These are phyloP conservation scores for Erethizon dorsatum DNA, from an alignment of 2,797 vertebrate genomes.

Conservation along the genomic window DNA sequence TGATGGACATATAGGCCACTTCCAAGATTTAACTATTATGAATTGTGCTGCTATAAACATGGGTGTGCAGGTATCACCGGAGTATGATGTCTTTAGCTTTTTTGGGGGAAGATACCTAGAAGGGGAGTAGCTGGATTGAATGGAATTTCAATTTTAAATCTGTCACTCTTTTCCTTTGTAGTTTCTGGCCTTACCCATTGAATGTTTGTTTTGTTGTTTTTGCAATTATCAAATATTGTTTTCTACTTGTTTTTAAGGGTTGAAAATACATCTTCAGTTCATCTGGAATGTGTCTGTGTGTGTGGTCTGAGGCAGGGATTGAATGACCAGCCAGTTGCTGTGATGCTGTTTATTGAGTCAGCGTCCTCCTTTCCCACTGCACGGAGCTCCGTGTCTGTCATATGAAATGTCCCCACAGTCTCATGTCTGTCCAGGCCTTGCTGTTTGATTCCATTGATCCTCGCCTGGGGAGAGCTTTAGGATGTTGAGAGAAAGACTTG, in stretches of 20 bases:
- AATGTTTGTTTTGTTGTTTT: neutral
- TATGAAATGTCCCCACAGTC: neutral
- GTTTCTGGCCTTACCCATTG: neutral
- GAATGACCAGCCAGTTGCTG: neutral
- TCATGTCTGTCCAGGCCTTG: neutral
- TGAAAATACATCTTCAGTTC: neutral
- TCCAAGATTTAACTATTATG: neutral
- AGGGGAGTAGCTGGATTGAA: neutral
- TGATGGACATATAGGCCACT: neutral
- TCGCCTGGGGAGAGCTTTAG: slow-evolving; percentile 33
- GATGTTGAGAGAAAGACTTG: neutral
- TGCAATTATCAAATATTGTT: neutral
- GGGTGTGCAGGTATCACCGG: neutral
- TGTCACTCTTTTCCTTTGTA: slow-evolving; percentile 2
- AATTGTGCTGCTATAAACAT: neutral
- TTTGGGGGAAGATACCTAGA: neutral
- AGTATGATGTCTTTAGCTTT: neutral
- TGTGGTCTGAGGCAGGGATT: slow-evolving; percentile 63
- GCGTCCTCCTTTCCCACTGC: neutral
- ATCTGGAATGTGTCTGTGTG: neutral
- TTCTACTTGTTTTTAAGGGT: slow-evolving; percentile 41
- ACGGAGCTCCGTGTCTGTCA: neutral
- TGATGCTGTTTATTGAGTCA: neutral
- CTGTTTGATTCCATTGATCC: neutral
- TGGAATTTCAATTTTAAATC: neutral